phyloP scores from a whole-genome alignment of 2,113 vertebrate species.

The Leptobrachium ailaonicum region DNA sequence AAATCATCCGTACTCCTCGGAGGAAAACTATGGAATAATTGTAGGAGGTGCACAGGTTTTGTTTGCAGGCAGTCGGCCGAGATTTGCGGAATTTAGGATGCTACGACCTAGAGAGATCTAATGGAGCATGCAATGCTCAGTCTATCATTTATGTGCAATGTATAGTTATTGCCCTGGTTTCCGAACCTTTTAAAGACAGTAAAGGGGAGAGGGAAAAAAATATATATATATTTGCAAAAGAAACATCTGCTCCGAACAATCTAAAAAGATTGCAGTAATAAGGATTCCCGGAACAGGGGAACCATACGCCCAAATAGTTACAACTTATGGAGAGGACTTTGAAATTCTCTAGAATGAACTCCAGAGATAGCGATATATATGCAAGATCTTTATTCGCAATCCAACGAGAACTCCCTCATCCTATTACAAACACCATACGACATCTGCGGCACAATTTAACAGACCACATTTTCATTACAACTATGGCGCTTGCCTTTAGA shows the following conservation, averaged over 20 bases:
- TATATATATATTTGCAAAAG: neutral
- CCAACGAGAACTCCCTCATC: neutral
- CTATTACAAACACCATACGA: constrained; percentile 1
- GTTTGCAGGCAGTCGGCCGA: constrained; percentile 4
- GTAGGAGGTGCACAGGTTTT: constrained; percentile 33
- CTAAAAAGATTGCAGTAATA: neutral
- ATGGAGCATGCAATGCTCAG: neutral
- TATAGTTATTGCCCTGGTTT: neutral
- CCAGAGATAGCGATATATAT: neutral
- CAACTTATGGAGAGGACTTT: neutral
- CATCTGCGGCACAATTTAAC: constrained; percentile 5
- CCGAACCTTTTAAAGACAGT: neutral
- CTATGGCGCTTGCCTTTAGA: neutral
- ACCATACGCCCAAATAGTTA: neutral
- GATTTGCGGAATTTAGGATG: constrained; percentile 10
- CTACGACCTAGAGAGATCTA: neutral
- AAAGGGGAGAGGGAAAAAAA: neutral
- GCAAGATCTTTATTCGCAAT: neutral
- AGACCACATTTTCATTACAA: neutral
- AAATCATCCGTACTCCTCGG: constrained; percentile 29
- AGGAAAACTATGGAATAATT: constrained; percentile 35
- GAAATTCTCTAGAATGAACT: neutral
- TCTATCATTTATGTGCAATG: neutral
- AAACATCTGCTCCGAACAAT: constrained; percentile 1
- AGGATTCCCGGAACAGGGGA: neutral